Conservation (phyloP, 2,888 invertebrate species). For the Zaprionus lineosus region DNA sequence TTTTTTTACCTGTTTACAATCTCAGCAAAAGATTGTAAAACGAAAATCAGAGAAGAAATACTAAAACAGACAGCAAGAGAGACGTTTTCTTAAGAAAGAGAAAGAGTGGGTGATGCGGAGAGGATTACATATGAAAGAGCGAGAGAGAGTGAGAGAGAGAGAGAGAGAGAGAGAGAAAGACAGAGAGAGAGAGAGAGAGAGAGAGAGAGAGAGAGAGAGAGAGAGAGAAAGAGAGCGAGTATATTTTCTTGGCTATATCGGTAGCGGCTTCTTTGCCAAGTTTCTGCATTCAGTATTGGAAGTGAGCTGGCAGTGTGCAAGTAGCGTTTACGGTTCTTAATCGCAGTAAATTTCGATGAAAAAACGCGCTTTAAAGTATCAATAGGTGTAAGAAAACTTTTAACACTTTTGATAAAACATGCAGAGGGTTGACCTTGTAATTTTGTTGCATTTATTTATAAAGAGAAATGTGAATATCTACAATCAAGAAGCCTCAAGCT, state of each 20-base stretch:
- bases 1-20: constrained; percentile 69
- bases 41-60: no score
- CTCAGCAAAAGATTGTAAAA: no score
- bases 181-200: background rate
- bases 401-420: no score
- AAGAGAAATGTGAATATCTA: no score
- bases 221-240: constrained; percentile 2
- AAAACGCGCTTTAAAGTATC: no score
- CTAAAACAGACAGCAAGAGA: constrained; percentile 6
- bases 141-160: background rate
- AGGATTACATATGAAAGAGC: background rate
- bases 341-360: no score
- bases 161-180: background rate
- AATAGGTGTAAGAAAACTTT: no score
- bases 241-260: constrained; percentile 18
- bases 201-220: constrained; percentile 14
- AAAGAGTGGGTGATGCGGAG: no score
- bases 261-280: constrained; percentile 11
- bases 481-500: no score
- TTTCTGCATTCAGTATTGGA: constrained; percentile 57
- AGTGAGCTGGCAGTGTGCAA: constrained; percentile 48
- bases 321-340: no score
- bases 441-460: no score
- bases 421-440: no score
- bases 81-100: background rate